Base-by-base conservation (phyloP, 2,797 vertebrate genomes). In the Thalassophryne amazonica region DNA sequence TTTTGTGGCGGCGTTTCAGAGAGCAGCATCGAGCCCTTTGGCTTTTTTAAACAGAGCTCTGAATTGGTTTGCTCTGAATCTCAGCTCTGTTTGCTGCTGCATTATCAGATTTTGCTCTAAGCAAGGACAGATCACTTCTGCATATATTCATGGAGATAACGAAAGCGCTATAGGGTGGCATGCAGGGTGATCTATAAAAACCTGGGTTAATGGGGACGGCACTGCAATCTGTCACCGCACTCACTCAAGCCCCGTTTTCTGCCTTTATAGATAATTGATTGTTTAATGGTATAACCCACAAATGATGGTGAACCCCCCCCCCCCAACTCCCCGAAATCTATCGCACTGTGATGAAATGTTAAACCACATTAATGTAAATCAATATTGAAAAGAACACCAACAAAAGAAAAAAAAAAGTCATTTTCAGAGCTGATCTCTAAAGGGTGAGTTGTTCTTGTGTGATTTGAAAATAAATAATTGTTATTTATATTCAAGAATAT, bases 81-180 rank as follows among this genome's bases (percentile, higher is more conserved):
- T 81, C 67, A 74, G 78, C 71, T 82, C 77, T 88, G 83, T 89
- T 89, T 90, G 80, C 80, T 59, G 76, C 81, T 78, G 77, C 75
- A 84, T 89, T 88, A 88, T 86, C 84, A 75, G 81, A 86, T 86
- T 89, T 81, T 63, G 75, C 83, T 88, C 78, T 82, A 74, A 85
- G 86, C 81, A 82, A 87, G 85, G 84, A 86, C 86, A 74, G 73
- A 83, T 73, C 81, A 60, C 77, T 73, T 84, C 70, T 87, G 83
- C 82, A 88, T 88, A 86, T 84, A 85, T 87, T 79, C 64, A 82
- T 77, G 71, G 55, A 43, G 70, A 76, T 67, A 83, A 78, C 80
- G 72, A 63, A 81, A 80, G 57, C 67, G 80, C 73, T 73, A 71
- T 72, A 71, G 76, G 71, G 60, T 53, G 56, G 38, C 62, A 43